Conservation (phyloP, 2,113 vertebrate genomes). For the Serinus canaria region DNA sequence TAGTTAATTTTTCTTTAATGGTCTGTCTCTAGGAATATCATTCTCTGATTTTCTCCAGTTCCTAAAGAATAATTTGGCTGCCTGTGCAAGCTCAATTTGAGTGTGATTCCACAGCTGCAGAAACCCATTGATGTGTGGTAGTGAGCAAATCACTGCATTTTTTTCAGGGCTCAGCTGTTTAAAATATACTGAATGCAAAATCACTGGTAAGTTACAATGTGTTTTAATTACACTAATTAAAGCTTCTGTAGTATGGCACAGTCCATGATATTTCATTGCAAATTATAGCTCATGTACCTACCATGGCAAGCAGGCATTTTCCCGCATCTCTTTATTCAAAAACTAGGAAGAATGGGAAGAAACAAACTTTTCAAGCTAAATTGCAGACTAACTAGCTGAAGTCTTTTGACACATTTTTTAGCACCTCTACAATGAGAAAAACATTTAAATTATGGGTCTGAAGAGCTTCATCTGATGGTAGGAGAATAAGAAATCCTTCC, state of each 20-base stretch:
- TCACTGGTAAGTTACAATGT: constrained; percentile 75
- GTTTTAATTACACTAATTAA: constrained; percentile 77
- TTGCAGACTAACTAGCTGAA: constrained; percentile 33
- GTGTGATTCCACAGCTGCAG: constrained; percentile 67
- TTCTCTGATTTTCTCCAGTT: constrained; percentile 40
- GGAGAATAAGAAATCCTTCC: constrained; percentile 17
- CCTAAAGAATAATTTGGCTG: constrained; percentile 60
- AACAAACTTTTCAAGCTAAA: constrained; percentile 50
- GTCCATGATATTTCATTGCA: constrained; percentile 71
- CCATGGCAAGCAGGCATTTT: constrained; percentile 6
- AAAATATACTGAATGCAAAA: constrained; percentile 75
- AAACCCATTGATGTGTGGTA: constrained; percentile 60
- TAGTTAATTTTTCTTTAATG: not conserved
- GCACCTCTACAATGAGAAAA: constrained; percentile 38
- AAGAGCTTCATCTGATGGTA: constrained; percentile 8
- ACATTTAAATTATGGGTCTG: constrained; percentile 54
- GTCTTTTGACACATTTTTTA: constrained; percentile 46
- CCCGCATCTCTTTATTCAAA: constrained; percentile 19
- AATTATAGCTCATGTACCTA: constrained; percentile 66
- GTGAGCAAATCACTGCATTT: constrained; percentile 63
- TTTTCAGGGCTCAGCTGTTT: constrained; percentile 74
- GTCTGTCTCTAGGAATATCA: not conserved
- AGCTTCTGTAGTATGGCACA: constrained; percentile 67
- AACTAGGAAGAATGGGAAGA: constrained; percentile 34
- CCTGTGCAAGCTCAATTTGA: constrained; percentile 42